Evolutionary conservation across 2,888 invertebrate species (phyloP).

Genomic region (Macrosiphum euphorbiae): DNA sequence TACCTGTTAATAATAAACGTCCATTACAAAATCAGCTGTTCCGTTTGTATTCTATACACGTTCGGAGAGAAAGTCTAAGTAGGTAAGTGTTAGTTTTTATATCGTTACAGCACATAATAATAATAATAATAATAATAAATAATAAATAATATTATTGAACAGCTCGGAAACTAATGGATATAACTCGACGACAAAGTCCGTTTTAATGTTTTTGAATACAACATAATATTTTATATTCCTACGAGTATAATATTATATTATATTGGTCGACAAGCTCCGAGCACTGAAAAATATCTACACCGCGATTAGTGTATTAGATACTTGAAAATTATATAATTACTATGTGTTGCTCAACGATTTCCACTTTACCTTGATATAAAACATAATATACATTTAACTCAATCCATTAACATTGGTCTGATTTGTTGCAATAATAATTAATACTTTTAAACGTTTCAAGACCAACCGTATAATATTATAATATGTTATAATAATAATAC

Average conservation of each 20-base stretch:
- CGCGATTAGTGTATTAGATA: not conserved
- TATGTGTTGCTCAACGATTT: not conserved
- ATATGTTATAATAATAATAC: not conserved
- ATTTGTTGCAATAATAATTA: not conserved
- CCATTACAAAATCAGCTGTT: conserved; percentile 20
- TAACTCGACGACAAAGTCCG: not conserved
- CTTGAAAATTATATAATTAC: not conserved
- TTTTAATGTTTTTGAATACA: not conserved
- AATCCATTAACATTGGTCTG: not conserved
- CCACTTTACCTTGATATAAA: not conserved
- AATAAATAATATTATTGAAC: not conserved
- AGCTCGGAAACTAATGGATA: not conserved
- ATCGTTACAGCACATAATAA: conserved; percentile 14
- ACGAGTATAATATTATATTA: not conserved
- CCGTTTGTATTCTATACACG: not conserved
- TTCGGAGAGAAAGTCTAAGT: conserved; percentile 28
- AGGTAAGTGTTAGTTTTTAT: not conserved
- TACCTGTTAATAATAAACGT: conserved; percentile 11
- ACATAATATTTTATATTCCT: not conserved
- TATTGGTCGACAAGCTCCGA: not conserved
- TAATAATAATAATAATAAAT: not conserved
- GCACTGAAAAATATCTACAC: not conserved
- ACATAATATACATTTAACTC: not conserved
- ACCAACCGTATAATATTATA: not conserved
- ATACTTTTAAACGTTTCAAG: not conserved